Evolutionary conservation across 2,797 vertebrate genomes (phyloP), one percentile per base, ranked within the genome.

Genomic region (Gadopsis marmoratus): DNA sequence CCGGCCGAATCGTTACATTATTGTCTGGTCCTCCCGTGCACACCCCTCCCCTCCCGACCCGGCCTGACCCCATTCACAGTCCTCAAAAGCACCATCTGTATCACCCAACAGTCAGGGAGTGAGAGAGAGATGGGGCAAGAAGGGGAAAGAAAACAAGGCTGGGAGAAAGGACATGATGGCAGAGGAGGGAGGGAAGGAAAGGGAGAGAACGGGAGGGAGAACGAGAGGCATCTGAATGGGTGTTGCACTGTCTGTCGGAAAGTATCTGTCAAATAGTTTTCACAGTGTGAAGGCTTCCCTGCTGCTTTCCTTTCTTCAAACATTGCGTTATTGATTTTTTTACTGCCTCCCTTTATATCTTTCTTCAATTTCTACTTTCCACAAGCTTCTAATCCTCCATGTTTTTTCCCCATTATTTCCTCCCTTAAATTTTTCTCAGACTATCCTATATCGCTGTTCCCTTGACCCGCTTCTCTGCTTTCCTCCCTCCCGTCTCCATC

Each of bases 81-180:
- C 81, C 94, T 95, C 93, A 95, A 95, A 95, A 93, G 94, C 94
- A 91, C 96, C 95, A 96, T 96, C 96, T 96, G 95, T 95, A 96
- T 94, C 93, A 95, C 89, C 95, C 94, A 95, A 95, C 95, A 95
- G 94, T 94, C 93, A 93, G 92, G 76, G 89, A 93, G 90, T 82
- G 86, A 88, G 91, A 74, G 85, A 91, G 87, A 73, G 81, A 92
- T 43, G 84, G 89, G 86, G 88, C 76, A 81, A 84, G 89, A 86
- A 89, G 83, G 87, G 88, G 86, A 89, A 88, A 87, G 91, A 91
- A 81, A 90, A 89, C 86, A 89, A 90, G 91, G 87, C 83, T 72
- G 85, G 76, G 87, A 87, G 91, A 91, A 85, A 89, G 82, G 84
- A 78, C 84, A 88, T 90, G 91, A 88, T 78, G 86, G 89, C 74